A percentile compares a stretch with the other conserved stretches of the same genome.
Evolutionary conservation across 2,888 invertebrate genomes (phyloP).

Genomic region (Nineta flava): DNA sequence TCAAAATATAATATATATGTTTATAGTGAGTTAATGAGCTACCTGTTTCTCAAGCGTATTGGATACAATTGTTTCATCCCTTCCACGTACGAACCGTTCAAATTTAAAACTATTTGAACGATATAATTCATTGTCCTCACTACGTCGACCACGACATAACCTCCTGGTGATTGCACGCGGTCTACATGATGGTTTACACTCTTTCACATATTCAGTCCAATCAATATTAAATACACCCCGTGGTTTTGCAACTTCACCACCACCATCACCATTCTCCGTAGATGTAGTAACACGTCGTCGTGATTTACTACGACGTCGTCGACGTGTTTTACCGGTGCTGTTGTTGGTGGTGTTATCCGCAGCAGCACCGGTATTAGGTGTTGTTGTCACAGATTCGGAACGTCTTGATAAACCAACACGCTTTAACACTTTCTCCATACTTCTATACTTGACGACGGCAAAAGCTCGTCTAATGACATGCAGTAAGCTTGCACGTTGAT

Average conservation of each 20-base stretch:
- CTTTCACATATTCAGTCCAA: conserved; percentile 34
- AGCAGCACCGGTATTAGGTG: conserved; percentile 16
- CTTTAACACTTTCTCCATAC: conserved; percentile 29
- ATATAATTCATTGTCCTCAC: conserved; percentile 70
- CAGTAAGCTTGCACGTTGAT: not conserved
- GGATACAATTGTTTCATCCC: conserved; percentile 28
- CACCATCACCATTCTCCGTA: not conserved
- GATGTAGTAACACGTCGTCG: conserved; percentile 16
- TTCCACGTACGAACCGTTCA: conserved; percentile 61
- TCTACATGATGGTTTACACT: conserved; percentile 33
- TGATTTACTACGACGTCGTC: conserved; percentile 23
- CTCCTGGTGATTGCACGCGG: conserved; percentile 48
- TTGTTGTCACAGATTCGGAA: conserved; percentile 16
- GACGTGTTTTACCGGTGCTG: conserved; percentile 15
- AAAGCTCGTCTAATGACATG: conserved; percentile 4
- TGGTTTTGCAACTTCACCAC: not conserved
- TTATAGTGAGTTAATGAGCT: not conserved
- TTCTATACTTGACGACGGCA: conserved; percentile 13
- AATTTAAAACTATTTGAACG: conserved; percentile 80
- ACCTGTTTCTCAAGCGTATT: conserved; percentile 7
- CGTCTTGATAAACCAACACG: conserved; percentile 27
- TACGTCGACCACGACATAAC: conserved; percentile 54
- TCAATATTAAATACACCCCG: conserved; percentile 30
- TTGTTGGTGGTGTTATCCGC: conserved; percentile 15
- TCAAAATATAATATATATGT: not conserved